Evolutionary conservation across 1,140 invertebrate species (phyloP), one percentile per base, ranked within the genome.

Genomic region (Bilobella aurantiaca): DNA sequence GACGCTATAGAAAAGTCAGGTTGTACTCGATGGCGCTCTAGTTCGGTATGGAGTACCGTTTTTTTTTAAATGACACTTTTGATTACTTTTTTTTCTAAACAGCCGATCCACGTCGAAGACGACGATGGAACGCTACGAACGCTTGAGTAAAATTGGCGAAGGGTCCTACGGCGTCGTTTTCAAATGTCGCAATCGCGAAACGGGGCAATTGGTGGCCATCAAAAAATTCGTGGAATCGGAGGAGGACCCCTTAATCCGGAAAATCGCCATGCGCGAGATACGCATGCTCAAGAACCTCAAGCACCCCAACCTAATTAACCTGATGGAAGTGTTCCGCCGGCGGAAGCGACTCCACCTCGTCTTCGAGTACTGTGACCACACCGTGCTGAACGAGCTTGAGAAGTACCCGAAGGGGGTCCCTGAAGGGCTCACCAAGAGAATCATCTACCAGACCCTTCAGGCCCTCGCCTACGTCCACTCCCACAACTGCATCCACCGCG

Each of bases 171-270:
- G 96, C 8, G 86, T 98, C 64, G 96, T 99, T 57, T 99, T 97
- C 83, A 98, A 98, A 78, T 99, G 96, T 79, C 86, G 93, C 53
- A 96, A 98, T 79, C 82, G 91, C 71, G 95, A 98, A 73, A 98
- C 90, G 1, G 92, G 93, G 3, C 88, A 94, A 74, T 81, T 98
- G 49, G 96, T 99, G 16, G 96, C 96, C 14, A 96, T 99, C 25
- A 99, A 99, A 80, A 96, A 98, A 77, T 99, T 98, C 78, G 89
- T 97, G 12, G 96, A 99, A 78, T 96, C 94, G 16, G 96, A 99
- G 79, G 96, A 98, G 74, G 96, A 99, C 81, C 95, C 96, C 0
- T 84, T 96, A 0, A 99, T 99, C 70, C 85, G 94, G 66, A 99
- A 99, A 80, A 99, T 99, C 67, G 96, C 96, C 1, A 83, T 99